Conservation (phyloP, 2,113 vertebrate species). For the Zootoca vivipara region DNA sequence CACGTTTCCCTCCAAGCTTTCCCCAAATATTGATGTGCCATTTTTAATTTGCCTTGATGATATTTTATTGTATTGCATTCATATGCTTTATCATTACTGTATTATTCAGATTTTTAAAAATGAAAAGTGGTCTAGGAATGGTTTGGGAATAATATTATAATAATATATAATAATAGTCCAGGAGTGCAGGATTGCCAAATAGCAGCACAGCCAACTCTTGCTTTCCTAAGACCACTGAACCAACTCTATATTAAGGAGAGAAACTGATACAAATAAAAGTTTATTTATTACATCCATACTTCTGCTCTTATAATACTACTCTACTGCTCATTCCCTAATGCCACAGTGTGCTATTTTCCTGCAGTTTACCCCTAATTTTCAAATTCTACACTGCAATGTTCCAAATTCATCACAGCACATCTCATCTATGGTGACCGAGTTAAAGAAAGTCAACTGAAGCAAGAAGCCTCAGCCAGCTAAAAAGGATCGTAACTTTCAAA, state of each 20-base stretch:
- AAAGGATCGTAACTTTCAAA: background rate
- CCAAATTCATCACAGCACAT: background rate
- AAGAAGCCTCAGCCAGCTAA: background rate
- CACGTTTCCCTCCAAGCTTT: too few relatives aligned
- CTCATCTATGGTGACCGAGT: background rate
- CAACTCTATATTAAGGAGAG: background rate
- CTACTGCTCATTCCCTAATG: background rate
- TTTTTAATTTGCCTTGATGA: too few relatives aligned
- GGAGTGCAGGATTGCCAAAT: too few relatives aligned
- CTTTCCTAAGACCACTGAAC: background rate
- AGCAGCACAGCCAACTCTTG: background rate
- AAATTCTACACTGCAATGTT: background rate
- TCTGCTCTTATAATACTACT: background rate
- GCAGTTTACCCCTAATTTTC: background rate
- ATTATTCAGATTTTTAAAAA: too few relatives aligned
- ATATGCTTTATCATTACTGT: too few relatives aligned
- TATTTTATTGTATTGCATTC: too few relatives aligned
- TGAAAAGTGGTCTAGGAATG: too few relatives aligned
- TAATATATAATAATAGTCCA: too few relatives aligned
- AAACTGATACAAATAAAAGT: background rate
- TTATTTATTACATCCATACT: background rate
- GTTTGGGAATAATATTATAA: too few relatives aligned
- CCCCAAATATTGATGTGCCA: too few relatives aligned
- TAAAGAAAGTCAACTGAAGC: background rate
- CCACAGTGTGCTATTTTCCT: background rate